Conservation (phyloP, 2,113 vertebrate species). For the Cyphomyrus discorhynchus region DNA sequence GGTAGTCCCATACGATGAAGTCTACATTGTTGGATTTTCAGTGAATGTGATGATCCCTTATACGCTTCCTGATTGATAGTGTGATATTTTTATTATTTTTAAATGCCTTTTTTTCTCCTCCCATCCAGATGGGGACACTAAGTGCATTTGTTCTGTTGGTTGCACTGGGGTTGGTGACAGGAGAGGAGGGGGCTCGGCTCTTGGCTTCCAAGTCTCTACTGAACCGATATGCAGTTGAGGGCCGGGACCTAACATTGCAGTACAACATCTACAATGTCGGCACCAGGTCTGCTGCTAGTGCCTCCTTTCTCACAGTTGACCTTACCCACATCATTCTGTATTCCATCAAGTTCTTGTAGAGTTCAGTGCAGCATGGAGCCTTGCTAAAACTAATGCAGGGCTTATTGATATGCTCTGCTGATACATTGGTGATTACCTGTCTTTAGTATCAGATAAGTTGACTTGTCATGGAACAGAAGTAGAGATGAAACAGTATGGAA, state of each 20-base stretch:
- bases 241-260: slow-evolving; percentile 85
- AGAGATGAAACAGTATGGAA: background rate
- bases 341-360: background rate
- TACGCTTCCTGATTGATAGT: background rate
- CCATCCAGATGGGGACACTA: slow-evolving; percentile 60
- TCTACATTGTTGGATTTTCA: background rate
- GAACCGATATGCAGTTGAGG: slow-evolving; percentile 90
- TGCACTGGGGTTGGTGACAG: slow-evolving; percentile 48
- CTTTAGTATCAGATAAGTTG: background rate
- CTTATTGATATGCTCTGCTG: background rate
- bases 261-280: slow-evolving; percentile 97
- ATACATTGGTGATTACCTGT: background rate
- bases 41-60: background rate
- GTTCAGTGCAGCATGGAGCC: background rate
- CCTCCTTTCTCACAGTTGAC: background rate
- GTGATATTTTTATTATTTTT: background rate
- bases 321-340: background rate
- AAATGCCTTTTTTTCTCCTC: background rate
- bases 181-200: slow-evolving; percentile 84
- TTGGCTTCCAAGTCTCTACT: slow-evolving; percentile 86
- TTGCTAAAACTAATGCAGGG: background rate
- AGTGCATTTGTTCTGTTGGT: slow-evolving; percentile 43
- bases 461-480: background rate
- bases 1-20: background rate
- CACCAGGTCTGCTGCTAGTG: slow-evolving; percentile 67